Evolutionary conservation across 1,140 invertebrate species (phyloP).

Genomic region (Goniozus legneri): DNA sequence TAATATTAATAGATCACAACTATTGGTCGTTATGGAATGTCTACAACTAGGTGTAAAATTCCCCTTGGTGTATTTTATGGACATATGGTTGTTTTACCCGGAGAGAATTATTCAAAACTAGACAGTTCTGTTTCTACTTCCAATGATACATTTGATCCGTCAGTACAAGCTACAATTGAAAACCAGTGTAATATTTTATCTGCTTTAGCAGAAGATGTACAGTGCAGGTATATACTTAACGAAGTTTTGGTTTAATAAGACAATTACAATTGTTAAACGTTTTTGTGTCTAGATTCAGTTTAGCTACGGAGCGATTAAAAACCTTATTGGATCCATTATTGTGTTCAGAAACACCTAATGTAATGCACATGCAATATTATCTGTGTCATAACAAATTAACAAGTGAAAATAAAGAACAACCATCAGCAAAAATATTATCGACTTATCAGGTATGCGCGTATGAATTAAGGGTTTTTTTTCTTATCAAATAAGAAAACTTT

Average conservation of each 20-base stretch:
- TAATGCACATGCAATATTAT: slow-evolving; percentile 76
- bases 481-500: slow-evolving; percentile 5
- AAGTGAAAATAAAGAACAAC: slow-evolving; percentile 60
- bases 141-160: slow-evolving; percentile 37
- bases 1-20: slow-evolving; percentile 65
- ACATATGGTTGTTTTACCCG: slow-evolving; percentile 74
- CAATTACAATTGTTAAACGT: slow-evolving; percentile 1
- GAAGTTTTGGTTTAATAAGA: neutral
- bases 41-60: slow-evolving; percentile 82
- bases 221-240: slow-evolving; percentile 61
- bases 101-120: slow-evolving; percentile 60
- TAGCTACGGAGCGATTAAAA: slow-evolving; percentile 78
- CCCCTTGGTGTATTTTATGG: slow-evolving; percentile 91
- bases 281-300: slow-evolving; percentile 59
- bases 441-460: slow-evolving; percentile 75
- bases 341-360: slow-evolving; percentile 72
- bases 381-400: slow-evolving; percentile 58
- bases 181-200: slow-evolving; percentile 58
- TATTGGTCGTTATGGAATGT: slow-evolving; percentile 87
- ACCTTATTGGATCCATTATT: slow-evolving; percentile 71
- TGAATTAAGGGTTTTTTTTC: slow-evolving; percentile 10
- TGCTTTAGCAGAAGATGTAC: slow-evolving; percentile 72
- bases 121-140: slow-evolving; percentile 36
- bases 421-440: slow-evolving; percentile 66
- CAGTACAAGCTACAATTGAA: slow-evolving; percentile 51